A percentile compares a stretch with the other conserved stretches of the same genome.
phyloP scores from a whole-genome alignment of 1,140 invertebrate species.

The Panulirus ornatus region DNA sequence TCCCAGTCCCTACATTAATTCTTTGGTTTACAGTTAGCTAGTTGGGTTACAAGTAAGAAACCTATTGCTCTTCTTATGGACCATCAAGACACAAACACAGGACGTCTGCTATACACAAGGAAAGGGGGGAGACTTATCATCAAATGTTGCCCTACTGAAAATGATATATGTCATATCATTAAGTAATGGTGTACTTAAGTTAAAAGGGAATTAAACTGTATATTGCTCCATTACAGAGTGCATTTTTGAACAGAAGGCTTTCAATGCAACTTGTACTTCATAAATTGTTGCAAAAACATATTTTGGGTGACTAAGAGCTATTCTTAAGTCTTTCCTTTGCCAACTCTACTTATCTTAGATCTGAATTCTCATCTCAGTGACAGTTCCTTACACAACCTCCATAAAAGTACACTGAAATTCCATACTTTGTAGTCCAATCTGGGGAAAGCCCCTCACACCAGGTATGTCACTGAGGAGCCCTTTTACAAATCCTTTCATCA shows the following conservation, averaged over 20 bases:
- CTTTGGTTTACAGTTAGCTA: conserved; percentile 69
- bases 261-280: conserved; percentile 42
- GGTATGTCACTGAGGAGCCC: conserved; percentile 20
- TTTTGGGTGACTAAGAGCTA: conserved; percentile 17
- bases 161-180: conserved; percentile 40
- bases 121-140: conserved; percentile 25
- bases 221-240: conserved; percentile 63
- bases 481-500: conserved; percentile 7
- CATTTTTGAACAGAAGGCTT: conserved; percentile 47
- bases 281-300: conserved; percentile 33
- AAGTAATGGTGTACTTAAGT: conserved; percentile 59
- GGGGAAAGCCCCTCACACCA: conserved; percentile 12
- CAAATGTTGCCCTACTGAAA: conserved; percentile 51
- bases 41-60: conserved; percentile 65
- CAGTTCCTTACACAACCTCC: not conserved
- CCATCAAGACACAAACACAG: conserved; percentile 35
- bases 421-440: conserved; percentile 1
- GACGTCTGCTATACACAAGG: conserved; percentile 44
- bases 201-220: conserved; percentile 53
- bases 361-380: conserved; percentile 14
- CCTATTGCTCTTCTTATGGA: conserved; percentile 68
- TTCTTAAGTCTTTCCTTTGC: conserved; percentile 43
- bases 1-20: conserved; percentile 64
- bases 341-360: conserved; percentile 2
- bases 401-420: not conserved